A percentile compares a stretch with the other conserved stretches of the same genome.
Conservation (phyloP, 2,888 invertebrate species). For the Eurytoma californica region DNA sequence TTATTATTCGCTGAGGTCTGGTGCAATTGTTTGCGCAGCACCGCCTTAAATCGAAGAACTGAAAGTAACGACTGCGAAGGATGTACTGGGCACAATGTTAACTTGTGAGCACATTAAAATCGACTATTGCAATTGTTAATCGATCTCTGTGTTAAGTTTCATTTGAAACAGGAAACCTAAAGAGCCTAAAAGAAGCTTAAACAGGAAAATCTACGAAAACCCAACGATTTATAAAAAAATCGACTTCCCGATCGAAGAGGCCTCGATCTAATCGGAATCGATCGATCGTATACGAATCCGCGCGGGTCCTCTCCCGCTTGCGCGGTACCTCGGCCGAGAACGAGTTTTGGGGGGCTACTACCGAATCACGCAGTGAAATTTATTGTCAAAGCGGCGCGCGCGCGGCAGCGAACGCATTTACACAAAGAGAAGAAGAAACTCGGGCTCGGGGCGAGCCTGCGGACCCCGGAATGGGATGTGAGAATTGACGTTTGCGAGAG, state of each 20-base stretch:
- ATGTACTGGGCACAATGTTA: too few species aligned
- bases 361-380: constrained; percentile 38
- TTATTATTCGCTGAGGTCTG: too few species aligned
- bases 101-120: too few species aligned
- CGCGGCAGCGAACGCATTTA: constrained; percentile 37
- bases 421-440: constrained; percentile 25
- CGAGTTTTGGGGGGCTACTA: constrained; percentile 34
- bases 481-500: constrained; percentile 40
- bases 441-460: not conserved
- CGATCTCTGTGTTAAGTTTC: too few species aligned
- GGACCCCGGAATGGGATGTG: not conserved
- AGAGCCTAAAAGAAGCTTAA: too few species aligned
- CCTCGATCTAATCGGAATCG: not conserved
- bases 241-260: constrained; percentile 12
- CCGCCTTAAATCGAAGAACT: too few species aligned
- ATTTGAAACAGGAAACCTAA: too few species aligned
- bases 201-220: too few species aligned
- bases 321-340: not conserved
- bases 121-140: too few species aligned
- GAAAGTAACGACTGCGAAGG: too few species aligned
- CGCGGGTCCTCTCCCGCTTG: not conserved
- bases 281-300: constrained; percentile 15
- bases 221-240: not conserved
- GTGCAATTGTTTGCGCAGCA: too few species aligned
- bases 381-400: constrained; percentile 21